Conservation (phyloP, 37 sponge, comb jelly and placozoan genomes). For the Chondrosia reniformis region DNA sequence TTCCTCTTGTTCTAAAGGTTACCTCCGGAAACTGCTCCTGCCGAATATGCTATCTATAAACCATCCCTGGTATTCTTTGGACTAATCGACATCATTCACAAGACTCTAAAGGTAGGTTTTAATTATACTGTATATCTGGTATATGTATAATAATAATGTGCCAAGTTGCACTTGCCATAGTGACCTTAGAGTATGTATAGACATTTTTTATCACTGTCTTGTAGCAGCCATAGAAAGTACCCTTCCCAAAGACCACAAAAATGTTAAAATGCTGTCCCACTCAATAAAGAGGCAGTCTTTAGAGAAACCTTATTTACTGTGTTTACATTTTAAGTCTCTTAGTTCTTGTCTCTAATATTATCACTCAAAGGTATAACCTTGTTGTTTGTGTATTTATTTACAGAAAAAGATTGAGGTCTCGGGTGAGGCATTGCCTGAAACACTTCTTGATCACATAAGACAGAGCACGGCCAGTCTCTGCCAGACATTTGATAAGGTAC, state of each 20-base stretch:
- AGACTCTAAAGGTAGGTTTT: conserved; percentile 49
- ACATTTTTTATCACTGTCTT: not conserved
- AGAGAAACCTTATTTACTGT: not conserved
- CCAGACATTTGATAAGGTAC: conserved; percentile 75
- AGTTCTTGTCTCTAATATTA: not conserved
- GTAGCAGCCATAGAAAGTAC: too few relatives aligned
- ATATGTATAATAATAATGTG: not conserved
- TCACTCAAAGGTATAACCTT: not conserved
- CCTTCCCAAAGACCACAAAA: too few relatives aligned
- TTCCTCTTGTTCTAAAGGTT: conserved; percentile 39
- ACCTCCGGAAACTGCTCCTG: conserved; percentile 34
- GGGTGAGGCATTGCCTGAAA: conserved; percentile 31
- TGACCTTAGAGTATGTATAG: not conserved
- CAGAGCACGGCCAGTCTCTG: conserved; percentile 47
- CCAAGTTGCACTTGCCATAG: not conserved
- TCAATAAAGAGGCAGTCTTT: too few relatives aligned
- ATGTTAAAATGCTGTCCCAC: too few relatives aligned
- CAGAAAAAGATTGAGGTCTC: conserved; percentile 28
- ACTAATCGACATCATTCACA: conserved; percentile 65
- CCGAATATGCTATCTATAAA: conserved; percentile 70
- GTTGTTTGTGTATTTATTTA: not conserved
- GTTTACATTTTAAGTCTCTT: not conserved
- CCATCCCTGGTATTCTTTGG: conserved; percentile 70
- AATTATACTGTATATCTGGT: not conserved
- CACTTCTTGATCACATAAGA: conserved; percentile 69